Evolutionary conservation across 1,140 invertebrate genomes (phyloP).

Genomic region (Papilio xuthus): DNA sequence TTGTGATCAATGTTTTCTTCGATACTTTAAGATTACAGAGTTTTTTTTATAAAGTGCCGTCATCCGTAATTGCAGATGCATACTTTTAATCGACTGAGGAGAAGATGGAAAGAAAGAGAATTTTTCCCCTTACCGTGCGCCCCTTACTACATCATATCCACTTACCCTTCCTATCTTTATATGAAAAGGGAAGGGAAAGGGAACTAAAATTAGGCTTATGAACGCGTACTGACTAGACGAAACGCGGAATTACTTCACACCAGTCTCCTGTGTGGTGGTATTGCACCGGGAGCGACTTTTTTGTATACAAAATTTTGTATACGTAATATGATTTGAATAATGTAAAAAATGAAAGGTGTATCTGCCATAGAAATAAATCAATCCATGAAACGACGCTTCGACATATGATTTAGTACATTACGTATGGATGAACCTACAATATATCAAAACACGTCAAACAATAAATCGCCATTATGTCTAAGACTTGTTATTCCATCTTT

Average conservation of each 20-base stretch:
- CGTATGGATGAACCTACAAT: slow-evolving; percentile 26
- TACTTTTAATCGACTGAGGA: too few species aligned
- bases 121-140: too few species aligned
- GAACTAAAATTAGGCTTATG: too few species aligned
- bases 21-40: not conserved
- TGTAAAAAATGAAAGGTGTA: slow-evolving; percentile 4
- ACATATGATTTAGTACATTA: slow-evolving; percentile 25
- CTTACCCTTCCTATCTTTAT: too few species aligned
- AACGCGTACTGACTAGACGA: too few species aligned
- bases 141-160: too few species aligned
- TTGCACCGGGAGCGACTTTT: not conserved
- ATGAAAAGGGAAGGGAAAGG: too few species aligned
- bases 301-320: not conserved
- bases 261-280: too few species aligned
- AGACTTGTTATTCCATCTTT: slow-evolving; percentile 19
- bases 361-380: slow-evolving; percentile 8
- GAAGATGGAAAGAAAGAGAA: not conserved
- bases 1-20: not conserved
- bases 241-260: too few species aligned
- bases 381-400: not conserved
- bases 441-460: slow-evolving; percentile 20
- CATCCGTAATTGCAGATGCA: too few species aligned
- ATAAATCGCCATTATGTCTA: slow-evolving; percentile 18
- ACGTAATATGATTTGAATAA: not conserved
- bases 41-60: not conserved